Evolutionary conservation across 1,140 invertebrate genomes (phyloP), one percentile per base, ranked within the genome.

Genomic region (Goniozus legneri): DNA sequence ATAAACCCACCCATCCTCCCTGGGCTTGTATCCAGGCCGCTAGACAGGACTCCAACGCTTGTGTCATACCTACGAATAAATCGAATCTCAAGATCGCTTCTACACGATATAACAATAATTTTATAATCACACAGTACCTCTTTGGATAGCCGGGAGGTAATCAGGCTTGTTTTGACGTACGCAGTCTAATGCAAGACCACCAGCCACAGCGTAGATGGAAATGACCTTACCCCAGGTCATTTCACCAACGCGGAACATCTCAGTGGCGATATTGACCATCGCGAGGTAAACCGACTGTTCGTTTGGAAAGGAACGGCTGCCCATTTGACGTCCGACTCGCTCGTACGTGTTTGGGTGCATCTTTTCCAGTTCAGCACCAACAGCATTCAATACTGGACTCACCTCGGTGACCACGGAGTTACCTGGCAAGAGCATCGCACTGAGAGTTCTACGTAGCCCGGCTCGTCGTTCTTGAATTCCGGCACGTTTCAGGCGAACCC

Each of bases 211-310:
- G 64, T 81, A 85, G 14, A 88, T 61, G 0, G 86, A 82, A 2
- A 86, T 79, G 13, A 88, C 77, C 67, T 85, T 83, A 27, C 80
- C 80, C 85, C 84, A 87, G 1, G 78, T 84, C 22, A 85, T 79
- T 37, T 84, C 82, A 15, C 56, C 73, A 6, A 64, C 54, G 14
- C 75, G 74, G 33, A 84, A 77, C 3, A 86, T 68, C 35, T 84
- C 80, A 2, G 78, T 73, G 2, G 80, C 82, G 1, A 87, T 76
- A 2, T 80, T 76, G 1, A 76, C 73, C 2, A 88, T 57, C 0
- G 84, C 68, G 19, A 79, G 67, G 7, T 71, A 71, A 2, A 80
- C 73, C 0, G 77, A 75, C 50, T 83, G 76, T 43, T 82, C 82
- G 1, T 77, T 73, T 0, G 78, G 77, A 44, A 80, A 74, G 27